phyloP scores from a whole-genome alignment of 92 coral and sea anemone genomes.

The Epizoanthus fatuus region DNA sequence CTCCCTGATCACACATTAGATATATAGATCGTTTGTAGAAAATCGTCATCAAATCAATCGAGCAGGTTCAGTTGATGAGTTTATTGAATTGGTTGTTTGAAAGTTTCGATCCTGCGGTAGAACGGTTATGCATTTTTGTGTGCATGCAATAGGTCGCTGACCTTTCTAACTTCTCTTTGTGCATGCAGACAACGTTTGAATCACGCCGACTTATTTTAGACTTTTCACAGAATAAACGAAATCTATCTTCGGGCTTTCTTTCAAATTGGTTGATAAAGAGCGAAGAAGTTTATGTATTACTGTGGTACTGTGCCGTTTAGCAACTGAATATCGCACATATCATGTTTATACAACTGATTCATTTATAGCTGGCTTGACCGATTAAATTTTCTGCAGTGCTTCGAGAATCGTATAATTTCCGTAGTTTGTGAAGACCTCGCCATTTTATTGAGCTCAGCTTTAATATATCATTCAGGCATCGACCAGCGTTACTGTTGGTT shows the following conservation, averaged over 20 bases:
- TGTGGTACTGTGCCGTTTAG: background rate
- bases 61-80: background rate
- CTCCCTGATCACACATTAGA: background rate
- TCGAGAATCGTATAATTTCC: background rate
- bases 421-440: background rate
- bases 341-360: conserved; percentile 4
- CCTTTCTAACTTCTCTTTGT: background rate
- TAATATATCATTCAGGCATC: too few relatives aligned
- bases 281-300: background rate
- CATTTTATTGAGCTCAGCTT: too few relatives aligned
- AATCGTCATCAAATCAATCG: background rate
- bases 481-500: too few relatives aligned
- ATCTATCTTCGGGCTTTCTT: background rate
- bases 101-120: background rate
- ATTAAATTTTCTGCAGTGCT: conserved; percentile 1
- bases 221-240: background rate
- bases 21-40: background rate
- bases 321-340: background rate
- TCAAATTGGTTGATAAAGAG: background rate
- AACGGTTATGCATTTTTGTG: background rate
- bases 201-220: conserved; percentile 2
- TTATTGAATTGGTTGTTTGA: background rate
- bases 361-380: conserved; percentile 10
- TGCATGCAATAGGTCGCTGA: conserved; percentile 12
- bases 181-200: background rate